Conservation (phyloP, 2,113 vertebrate species). For the Rhegmatorhina hoffmannsi region DNA sequence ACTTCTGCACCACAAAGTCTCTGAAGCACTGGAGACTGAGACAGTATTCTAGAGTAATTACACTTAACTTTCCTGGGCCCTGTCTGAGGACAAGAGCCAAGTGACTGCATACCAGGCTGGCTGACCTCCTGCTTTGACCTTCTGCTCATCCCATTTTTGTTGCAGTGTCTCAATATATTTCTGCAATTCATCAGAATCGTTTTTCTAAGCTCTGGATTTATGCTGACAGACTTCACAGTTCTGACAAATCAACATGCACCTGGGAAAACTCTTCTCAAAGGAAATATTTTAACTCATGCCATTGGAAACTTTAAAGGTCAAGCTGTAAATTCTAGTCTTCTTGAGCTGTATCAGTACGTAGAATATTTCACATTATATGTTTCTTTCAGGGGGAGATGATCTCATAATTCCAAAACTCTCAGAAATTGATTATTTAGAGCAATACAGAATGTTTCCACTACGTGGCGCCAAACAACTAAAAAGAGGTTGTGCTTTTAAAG, state of each 20-base stretch:
- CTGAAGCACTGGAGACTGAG: neutral
- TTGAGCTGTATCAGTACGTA: neutral
- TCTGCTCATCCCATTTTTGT: neutral
- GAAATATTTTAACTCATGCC: neutral
- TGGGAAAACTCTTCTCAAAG: neutral
- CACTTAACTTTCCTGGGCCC: neutral
- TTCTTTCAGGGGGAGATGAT: neutral
- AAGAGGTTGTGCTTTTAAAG: neutral
- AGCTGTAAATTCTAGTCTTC: neutral
- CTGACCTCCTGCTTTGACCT: neutral
- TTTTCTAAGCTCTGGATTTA: neutral
- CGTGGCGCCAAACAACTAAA: slow-evolving; percentile 64
- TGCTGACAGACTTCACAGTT: neutral
- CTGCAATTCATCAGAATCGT: neutral
- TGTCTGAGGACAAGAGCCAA: neutral
- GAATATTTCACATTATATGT: neutral
- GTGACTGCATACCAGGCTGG: rapidly evolving
- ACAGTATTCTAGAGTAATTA: neutral
- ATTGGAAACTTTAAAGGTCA: neutral
- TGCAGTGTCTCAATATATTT: neutral
- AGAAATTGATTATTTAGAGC: neutral
- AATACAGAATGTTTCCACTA: slow-evolving; percentile 56
- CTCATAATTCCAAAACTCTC: neutral
- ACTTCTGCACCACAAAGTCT: neutral
- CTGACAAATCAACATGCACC: neutral